Evolutionary conservation across 2,113 vertebrate species (phyloP).

Genomic region (Cryptomyrus ogoouensis): DNA sequence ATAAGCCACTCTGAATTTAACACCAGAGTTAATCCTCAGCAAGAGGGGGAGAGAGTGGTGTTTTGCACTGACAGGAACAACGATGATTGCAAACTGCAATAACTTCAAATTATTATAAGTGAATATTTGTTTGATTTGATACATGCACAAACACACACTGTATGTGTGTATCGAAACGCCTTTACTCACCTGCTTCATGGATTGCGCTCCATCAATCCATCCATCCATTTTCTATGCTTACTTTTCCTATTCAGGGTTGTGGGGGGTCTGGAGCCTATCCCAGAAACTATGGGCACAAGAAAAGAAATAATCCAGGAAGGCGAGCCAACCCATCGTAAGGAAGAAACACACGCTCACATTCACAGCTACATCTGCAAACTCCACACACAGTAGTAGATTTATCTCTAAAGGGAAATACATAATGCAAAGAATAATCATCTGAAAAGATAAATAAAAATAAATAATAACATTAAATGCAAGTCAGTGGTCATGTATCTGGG

Average conservation of each 20-base stretch:
- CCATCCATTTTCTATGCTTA: too few species aligned
- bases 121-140: not conserved
- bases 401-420: not conserved
- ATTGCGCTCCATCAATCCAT: not conserved
- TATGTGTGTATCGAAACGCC: not conserved
- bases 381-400: not conserved
- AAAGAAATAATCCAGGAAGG: not conserved
- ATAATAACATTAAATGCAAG: not conserved
- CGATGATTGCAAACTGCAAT: not conserved
- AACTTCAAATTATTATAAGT: not conserved
- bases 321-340: not conserved
- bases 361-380: not conserved
- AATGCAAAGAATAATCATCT: not conserved
- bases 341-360: not conserved
- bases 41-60: not conserved
- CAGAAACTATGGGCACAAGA: not conserved
- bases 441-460: not conserved
- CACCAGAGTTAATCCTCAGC: conserved; percentile 23
- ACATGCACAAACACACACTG: not conserved
- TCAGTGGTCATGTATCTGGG: not conserved
- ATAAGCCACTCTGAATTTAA: conserved; percentile 29
- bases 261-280: too few species aligned
- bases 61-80: not conserved
- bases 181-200: not conserved
- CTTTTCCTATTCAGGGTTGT: too few species aligned